Evolutionary conservation across 2,888 invertebrate genomes (phyloP).

Genomic region (Thymelicus lineola): DNA sequence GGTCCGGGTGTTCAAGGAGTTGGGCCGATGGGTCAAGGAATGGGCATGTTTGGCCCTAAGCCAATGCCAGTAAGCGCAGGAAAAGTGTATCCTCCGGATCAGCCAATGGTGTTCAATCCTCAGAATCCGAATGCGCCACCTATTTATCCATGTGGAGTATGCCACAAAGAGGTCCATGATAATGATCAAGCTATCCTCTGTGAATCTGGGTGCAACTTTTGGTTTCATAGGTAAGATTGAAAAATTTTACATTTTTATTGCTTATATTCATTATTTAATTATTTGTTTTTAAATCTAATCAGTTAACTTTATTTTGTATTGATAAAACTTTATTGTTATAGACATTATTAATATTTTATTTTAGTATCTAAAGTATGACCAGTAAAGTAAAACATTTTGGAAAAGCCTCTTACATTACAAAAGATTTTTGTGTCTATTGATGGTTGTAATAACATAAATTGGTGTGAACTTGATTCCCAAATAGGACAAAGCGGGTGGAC

Average conservation of each 20-base stretch:
- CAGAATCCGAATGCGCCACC: constrained; percentile 99
- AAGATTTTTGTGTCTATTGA: no score
- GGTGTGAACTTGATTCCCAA: no score
- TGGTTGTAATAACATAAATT: no score
- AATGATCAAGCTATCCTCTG: constrained; percentile 99
- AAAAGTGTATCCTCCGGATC: constrained; percentile 97
- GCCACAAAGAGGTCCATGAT: constrained; percentile 99
- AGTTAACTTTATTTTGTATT: no score
- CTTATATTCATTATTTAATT: background rate
- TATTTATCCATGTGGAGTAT: constrained; percentile 98
- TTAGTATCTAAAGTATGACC: no score
- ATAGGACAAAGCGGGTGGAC: no score
- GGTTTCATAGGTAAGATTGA: constrained; percentile 94
- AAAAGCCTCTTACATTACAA: no score
- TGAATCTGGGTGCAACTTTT: constrained; percentile 99
- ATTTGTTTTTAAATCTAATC: background rate
- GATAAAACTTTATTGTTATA: no score
- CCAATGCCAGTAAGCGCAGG: constrained; percentile 97
- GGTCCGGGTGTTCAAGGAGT: constrained; percentile 82
- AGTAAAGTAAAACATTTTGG: no score
- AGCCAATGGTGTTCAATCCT: constrained; percentile 98
- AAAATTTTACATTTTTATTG: background rate
- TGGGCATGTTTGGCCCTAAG: constrained; percentile 90
- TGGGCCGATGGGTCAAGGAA: constrained; percentile 86
- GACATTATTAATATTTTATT: no score